Base-by-base conservation (phyloP, 2,888 invertebrate genomes). In the Sericinus montela region DNA sequence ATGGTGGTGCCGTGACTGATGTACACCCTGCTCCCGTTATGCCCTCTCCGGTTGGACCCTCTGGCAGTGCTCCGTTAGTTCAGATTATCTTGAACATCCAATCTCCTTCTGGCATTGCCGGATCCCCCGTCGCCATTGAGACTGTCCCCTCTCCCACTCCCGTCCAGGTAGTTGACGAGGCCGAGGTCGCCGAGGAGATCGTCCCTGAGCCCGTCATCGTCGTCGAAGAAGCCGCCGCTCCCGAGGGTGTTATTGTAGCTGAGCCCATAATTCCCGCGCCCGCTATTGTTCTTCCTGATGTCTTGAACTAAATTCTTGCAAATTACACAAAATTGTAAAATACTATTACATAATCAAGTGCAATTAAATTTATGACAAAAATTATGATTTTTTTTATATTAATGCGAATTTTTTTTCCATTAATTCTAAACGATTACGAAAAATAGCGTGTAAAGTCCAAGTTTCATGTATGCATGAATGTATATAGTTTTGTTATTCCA, bases 1-100 rank as follows among this genome's bases (percentile, higher is more conserved):
- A n/a, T n/a, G n/a, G n/a, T n/a, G n/a, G n/a, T n/a, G 55, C 60
- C n/a, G 61, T 69, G 60, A 46, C 60, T 15, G 49, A 55, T 47
- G 48, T 75, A 54, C 57, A 67, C 9, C 50, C 45, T 30, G 40
- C 45, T 4, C 11, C 32, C 1, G 32, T 32, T 1, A 32, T 32
- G 13, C 9, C 43, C 43, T 51, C 44, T 7, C 43, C 54, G 6
- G 45, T 46, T 2, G 41, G 25, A 28, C 48, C 15, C 29, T 46
- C 39, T 42, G 47, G 48, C 36, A 47, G 43, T 39, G 44, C 58
- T 40, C 60, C 60, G 13, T 57, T 62, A n/a, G 60, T 67, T 11
- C 59, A 63, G 48, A 56, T 65, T 53, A 62, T 60, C 56, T 34
- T 62, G 42, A 62, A 62, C 55, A 54, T 62, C 37, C 51, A 58